Evolutionary conservation across 2,888 invertebrate genomes (phyloP).

Genomic region (Parnassius smintheus): DNA sequence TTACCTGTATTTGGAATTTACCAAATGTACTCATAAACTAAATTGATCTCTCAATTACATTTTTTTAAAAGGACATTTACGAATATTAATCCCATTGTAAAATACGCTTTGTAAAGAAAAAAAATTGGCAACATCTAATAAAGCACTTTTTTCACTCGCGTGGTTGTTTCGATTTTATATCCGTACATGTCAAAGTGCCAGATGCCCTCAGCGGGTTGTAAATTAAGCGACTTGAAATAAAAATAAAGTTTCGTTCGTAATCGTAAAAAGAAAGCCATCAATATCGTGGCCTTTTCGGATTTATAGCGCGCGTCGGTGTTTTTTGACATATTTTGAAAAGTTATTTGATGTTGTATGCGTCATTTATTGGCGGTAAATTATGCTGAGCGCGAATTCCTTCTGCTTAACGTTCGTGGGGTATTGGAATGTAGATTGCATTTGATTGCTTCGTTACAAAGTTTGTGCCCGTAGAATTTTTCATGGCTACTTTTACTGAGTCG

Average conservation of each 20-base stretch:
- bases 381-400: conserved; percentile 41
- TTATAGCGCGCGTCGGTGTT: conserved; percentile 50
- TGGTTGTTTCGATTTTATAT: conserved; percentile 31
- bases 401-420: conserved; percentile 38
- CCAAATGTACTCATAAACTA: neutral
- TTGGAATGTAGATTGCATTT: conserved; percentile 48
- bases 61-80: too few species aligned
- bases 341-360: conserved; percentile 42
- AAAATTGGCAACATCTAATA: conserved; percentile 35
- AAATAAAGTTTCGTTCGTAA: conserved; percentile 49
- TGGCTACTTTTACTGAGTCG: conserved; percentile 28
- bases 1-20: neutral
- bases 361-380: conserved; percentile 52
- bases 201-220: conserved; percentile 47
- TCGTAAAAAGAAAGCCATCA: conserved; percentile 70
- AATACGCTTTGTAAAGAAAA: conserved; percentile 17
- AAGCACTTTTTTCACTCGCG: conserved; percentile 30
- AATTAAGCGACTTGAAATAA: conserved; percentile 55
- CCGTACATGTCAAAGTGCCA: conserved; percentile 40
- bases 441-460: conserved; percentile 47
- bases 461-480: conserved; percentile 38
- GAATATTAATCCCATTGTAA: neutral
- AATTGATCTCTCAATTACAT: too few species aligned
- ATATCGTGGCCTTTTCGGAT: conserved; percentile 54
- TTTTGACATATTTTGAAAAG: conserved; percentile 47